Evolutionary conservation across 2,113 vertebrate species (phyloP), one percentile per base, ranked within the genome.

Genomic region (Prionailurus bengalensis): DNA sequence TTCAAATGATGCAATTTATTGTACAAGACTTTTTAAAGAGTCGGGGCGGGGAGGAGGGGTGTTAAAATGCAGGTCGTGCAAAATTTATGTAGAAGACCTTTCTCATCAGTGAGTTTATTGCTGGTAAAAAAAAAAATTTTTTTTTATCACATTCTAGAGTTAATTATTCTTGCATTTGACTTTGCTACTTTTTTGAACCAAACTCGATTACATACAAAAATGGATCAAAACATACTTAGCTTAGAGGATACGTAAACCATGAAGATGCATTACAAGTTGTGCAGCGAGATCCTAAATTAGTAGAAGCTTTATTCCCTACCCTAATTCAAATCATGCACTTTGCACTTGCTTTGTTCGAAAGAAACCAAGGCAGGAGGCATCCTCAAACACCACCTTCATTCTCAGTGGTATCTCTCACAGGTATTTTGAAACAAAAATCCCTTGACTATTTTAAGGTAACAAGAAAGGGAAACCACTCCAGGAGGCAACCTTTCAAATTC

Each of bases 401-500:
- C 84, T 83, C 51, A 39, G 36, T 0, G 13, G 51, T 53, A 7
- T 14, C 68, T 87, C 81, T 63, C 51, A 45, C 31, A 86, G 85
- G 55, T 33, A 93, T 63, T 91, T 94, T 63, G 66, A 76, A 79
- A 53, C 23, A 95, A 58, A 93, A 91, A 91, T 80, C 2, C 0
- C 65, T 71, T 7, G n/a, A 94, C 65, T 85, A 82, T 85, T 92
- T 78, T 76, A 78, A 89, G 45, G 73, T 91, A 91, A 97, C 82
- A 91, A 86, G 86, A 92, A 89, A 74, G 51, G 12, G 39, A 96
- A 95, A 89, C 53, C 63, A 82, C 53, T 89, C 61, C 79, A 89
- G 74, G 55, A 95, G 76, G 53, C 53, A 42, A 89, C 89, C 86
- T 89, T 73, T 95, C 93, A 89, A 96, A 81, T 74, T 63, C 81